Evolutionary conservation across 2,888 invertebrate genomes (phyloP).

Genomic region (Vannuccia rotundouncinata): DNA sequence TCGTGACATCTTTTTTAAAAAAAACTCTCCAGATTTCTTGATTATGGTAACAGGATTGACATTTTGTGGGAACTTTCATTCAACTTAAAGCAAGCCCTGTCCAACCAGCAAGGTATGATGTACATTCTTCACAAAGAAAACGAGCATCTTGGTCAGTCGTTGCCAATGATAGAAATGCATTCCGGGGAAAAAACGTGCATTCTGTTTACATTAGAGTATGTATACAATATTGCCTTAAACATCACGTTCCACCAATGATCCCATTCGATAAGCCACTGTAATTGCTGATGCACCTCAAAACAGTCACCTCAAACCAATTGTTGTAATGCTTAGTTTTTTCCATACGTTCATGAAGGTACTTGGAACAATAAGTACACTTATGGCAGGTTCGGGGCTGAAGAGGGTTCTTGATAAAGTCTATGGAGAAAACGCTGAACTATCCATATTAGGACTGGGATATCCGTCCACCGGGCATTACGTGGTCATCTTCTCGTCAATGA

Average conservation of each 20-base stretch:
- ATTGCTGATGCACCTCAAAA: slow-evolving; percentile 37
- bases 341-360: slow-evolving; percentile 35
- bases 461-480: slow-evolving; percentile 19
- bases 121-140: too few species aligned
- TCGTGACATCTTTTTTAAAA: too few species aligned
- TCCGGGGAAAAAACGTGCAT: too few species aligned
- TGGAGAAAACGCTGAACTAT: slow-evolving; percentile 33
- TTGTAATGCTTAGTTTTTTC: slow-evolving; percentile 35
- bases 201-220: background rate
- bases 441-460: slow-evolving; percentile 31
- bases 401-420: slow-evolving; percentile 8
- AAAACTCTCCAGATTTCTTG: too few species aligned
- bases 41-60: too few species aligned
- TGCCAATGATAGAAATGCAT: too few species aligned
- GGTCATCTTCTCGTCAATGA: slow-evolving; percentile 32
- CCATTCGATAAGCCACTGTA: background rate
- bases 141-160: too few species aligned
- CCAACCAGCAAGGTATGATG: too few species aligned
- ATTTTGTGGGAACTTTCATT: too few species aligned
- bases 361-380: slow-evolving; percentile 33
- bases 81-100: too few species aligned
- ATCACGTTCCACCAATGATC: slow-evolving; percentile 1
- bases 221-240: background rate
- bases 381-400: slow-evolving; percentile 35
- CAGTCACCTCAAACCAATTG: slow-evolving; percentile 39